phyloP scores from a whole-genome alignment of 1,140 invertebrate species.

The Elymnias hypermnestra region DNA sequence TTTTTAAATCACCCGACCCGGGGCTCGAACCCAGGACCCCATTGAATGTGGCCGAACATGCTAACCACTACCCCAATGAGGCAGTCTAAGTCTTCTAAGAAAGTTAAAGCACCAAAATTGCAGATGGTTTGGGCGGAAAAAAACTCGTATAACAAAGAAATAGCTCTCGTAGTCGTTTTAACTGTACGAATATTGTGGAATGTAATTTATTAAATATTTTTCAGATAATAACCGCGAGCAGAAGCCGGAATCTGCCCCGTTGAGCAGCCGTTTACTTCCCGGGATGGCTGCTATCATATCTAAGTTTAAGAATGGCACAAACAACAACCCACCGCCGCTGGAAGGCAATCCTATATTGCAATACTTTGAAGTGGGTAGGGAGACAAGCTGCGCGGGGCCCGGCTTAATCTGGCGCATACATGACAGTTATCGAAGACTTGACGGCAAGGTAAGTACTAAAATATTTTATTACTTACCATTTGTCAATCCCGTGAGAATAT shows the following conservation, averaged over 20 bases:
- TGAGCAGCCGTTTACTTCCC: constrained; percentile 18
- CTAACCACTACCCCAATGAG: too few species aligned
- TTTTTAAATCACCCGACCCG: too few species aligned
- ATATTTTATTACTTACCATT: neutral
- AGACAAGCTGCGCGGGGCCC: constrained; percentile 91
- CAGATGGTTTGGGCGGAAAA: too few species aligned
- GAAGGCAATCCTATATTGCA: constrained; percentile 92
- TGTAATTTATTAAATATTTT: constrained; percentile 2
- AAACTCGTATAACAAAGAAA: too few species aligned
- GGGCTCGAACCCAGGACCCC: too few species aligned
- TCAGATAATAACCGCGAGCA: constrained; percentile 18
- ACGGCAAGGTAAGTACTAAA: constrained; percentile 87
- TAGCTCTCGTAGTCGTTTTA: too few species aligned
- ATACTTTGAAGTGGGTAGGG: constrained; percentile 92
- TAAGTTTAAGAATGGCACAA: constrained; percentile 81
- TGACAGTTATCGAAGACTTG: constrained; percentile 91
- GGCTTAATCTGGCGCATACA: constrained; percentile 95
- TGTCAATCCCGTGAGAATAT: too few species aligned
- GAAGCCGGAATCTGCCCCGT: constrained; percentile 29
- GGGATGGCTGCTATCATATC: constrained; percentile 81
- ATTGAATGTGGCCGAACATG: too few species aligned
- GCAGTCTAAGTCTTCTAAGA: too few species aligned
- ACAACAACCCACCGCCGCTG: constrained; percentile 68
- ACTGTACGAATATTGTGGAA: too few species aligned
- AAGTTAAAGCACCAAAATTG: too few species aligned